Conservation (phyloP, 2,888 invertebrate genomes). For the Periphyllus acericola region DNA sequence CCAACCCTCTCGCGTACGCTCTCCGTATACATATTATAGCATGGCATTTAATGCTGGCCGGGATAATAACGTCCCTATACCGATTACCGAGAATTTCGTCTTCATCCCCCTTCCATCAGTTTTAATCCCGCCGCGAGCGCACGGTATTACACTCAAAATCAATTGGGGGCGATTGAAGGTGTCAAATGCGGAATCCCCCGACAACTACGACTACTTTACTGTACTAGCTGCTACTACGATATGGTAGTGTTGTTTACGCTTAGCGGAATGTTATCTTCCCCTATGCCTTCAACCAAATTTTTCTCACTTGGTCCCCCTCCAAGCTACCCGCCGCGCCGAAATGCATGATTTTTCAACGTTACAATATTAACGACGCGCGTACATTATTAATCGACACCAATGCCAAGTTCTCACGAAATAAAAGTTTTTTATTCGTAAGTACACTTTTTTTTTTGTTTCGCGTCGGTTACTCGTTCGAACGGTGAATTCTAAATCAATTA, state of each 20-base stretch:
- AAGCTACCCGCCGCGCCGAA: background rate
- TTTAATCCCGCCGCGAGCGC: slow-evolving; percentile 43
- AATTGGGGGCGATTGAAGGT: slow-evolving; percentile 45
- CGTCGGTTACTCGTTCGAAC: background rate
- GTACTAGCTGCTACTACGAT: background rate
- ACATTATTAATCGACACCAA: slow-evolving; percentile 15
- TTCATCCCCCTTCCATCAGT: background rate
- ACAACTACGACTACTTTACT: background rate
- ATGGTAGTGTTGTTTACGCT: background rate
- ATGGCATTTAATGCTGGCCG: slow-evolving; percentile 40
- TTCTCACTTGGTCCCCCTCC: background rate
- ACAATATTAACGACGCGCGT: slow-evolving; percentile 12
- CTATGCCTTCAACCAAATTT: background rate
- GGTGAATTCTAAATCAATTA: background rate
- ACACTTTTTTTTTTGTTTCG: background rate
- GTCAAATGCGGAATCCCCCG: slow-evolving; percentile 16
- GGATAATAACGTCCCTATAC: slow-evolving; percentile 40
- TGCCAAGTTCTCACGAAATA: background rate
- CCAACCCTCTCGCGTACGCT: background rate
- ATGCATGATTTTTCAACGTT: slow-evolving; percentile 10
- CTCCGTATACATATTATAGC: slow-evolving; percentile 12
- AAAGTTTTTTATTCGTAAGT: background rate
- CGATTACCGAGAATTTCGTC: background rate
- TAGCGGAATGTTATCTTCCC: slow-evolving; percentile 7
- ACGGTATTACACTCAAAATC: slow-evolving; percentile 40